phyloP scores from a whole-genome alignment of 2,888 invertebrate genomes.

The Acronicta aceris region DNA sequence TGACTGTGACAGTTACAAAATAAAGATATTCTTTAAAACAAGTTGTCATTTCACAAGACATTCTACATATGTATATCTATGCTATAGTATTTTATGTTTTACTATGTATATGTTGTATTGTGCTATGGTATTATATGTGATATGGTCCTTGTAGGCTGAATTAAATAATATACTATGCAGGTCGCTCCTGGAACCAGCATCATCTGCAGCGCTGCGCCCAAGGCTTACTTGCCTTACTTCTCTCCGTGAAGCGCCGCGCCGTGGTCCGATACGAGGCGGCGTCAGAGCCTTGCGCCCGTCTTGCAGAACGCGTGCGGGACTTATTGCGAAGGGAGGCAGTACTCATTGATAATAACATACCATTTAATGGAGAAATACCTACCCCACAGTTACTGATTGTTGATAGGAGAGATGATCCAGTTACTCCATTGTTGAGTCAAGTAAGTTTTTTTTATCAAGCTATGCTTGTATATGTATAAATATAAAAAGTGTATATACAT shows the following conservation, averaged over 20 bases:
- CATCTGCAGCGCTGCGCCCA: conserved; percentile 94
- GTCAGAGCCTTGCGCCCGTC: conserved; percentile 94
- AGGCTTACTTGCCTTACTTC: conserved; percentile 94
- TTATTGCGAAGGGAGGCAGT: conserved; percentile 96
- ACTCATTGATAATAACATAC: conserved; percentile 94
- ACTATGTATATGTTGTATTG: too few relatives aligned
- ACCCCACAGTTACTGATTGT: conserved; percentile 95
- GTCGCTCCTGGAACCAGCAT: conserved; percentile 93
- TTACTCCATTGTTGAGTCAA: conserved; percentile 98
- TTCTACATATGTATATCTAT: too few relatives aligned
- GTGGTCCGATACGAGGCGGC: conserved; percentile 96
- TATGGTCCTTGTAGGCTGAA: too few relatives aligned
- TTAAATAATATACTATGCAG: too few relatives aligned
- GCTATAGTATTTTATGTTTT: too few relatives aligned
- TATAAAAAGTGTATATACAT: too few relatives aligned
- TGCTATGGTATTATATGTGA: too few relatives aligned
- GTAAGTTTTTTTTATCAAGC: conserved; percentile 66
- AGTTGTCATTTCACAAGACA: too few relatives aligned
- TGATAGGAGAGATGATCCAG: conserved; percentile 98
- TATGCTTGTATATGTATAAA: too few relatives aligned
- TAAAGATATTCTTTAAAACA: too few relatives aligned
- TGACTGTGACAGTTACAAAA: too few relatives aligned
- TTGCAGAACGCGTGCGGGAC: conserved; percentile 96
- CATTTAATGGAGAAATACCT: conserved; percentile 93
- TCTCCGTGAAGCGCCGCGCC: conserved; percentile 97